Evolutionary conservation across 1,140 invertebrate species (phyloP), one percentile per base, ranked within the genome.

Genomic region (Diorhabda carinulata): DNA sequence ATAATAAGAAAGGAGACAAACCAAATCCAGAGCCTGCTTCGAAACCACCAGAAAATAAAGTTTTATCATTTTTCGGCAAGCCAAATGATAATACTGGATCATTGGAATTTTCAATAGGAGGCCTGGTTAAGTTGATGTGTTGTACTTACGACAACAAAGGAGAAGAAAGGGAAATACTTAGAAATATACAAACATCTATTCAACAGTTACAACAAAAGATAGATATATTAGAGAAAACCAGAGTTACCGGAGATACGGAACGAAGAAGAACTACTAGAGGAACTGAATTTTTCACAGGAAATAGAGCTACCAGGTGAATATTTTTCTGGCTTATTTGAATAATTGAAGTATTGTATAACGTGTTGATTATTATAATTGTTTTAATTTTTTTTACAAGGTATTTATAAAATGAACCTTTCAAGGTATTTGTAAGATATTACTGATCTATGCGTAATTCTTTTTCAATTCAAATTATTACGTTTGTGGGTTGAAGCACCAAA

Each of bases 51-150:
- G 47, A 6, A 52, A 52, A 52, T n/a, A 74, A 74, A 72, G 69
- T 76, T 9, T 72, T 76, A 44, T 64, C 70, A 5, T 76, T 74
- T 58, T 70, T 77, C 3, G 70, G 72, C 43, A 78, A 79, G 40
- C 74, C 74, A 5, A 80, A 84, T 25, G 82, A 84, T 44, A 84
- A 87, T 44, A 84, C 86, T 80, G 88, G 88, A 42, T 83, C 86
- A 0, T 81, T 90, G 43, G 86, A 88, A 70, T 84, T 89, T 70
- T 87, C 84, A 3, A 79, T 89, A 10, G 84, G 84, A 61, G 86
- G 86, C 43, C 80, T 90, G 1, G 90, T 90, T 76, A 86, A 85
- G 70, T 86, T 86, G 68, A 84, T 88, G 78, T 85, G 86, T 67
- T 90, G 87, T 74, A 86, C 86, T 5, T 82, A 87, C 65, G 83